phyloP scores from a whole-genome alignment of 37 sponge, comb jelly and placozoan genomes.

The Axinella damicornis region DNA sequence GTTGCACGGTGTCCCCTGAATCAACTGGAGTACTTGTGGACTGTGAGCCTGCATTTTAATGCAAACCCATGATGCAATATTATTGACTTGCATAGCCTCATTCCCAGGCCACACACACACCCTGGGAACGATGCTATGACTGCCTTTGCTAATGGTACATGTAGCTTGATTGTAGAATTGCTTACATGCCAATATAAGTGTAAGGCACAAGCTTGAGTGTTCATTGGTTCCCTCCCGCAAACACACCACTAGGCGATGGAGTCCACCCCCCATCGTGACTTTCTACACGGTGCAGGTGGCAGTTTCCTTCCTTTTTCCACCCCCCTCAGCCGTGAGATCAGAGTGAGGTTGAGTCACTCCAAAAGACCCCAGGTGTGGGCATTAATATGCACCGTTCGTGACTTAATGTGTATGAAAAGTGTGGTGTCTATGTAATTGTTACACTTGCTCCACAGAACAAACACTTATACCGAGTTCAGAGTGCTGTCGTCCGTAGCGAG shows the following conservation, averaged over 20 bases:
- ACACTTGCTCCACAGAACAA: slow-evolving; percentile 27
- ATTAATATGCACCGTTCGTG: too few species aligned
- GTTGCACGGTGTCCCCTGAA: slow-evolving; percentile 48
- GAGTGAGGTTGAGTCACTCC: slow-evolving; percentile 30
- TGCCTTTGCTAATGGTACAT: too few species aligned
- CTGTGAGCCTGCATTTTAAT: slow-evolving; percentile 38
- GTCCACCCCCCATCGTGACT: slow-evolving; percentile 58
- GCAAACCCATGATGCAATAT: too few species aligned
- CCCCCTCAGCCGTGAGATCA: slow-evolving; percentile 37
- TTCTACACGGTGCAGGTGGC: slow-evolving; percentile 6
- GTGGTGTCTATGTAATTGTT: too few species aligned
- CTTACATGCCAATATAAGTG: too few species aligned
- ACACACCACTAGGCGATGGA: slow-evolving; percentile 48
- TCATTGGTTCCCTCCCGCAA: too few species aligned
- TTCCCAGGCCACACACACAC: too few species aligned
- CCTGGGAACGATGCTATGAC: too few species aligned
- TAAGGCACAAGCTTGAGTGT: too few species aligned
- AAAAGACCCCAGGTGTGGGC: slow-evolving; percentile 26
- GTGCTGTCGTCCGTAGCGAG: slow-evolving; percentile 19
- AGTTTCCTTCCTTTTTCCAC: slow-evolving; percentile 61
- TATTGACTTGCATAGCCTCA: too few species aligned
- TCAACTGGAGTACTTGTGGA: slow-evolving; percentile 67
- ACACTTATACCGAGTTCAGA: slow-evolving; percentile 24
- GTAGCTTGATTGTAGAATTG: too few species aligned
- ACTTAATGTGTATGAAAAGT: too few species aligned